These are phyloP conservation scores for Lutjanus erythropterus DNA, from an alignment of 2,113 vertebrate species.

Conservation along the genomic window DNA sequence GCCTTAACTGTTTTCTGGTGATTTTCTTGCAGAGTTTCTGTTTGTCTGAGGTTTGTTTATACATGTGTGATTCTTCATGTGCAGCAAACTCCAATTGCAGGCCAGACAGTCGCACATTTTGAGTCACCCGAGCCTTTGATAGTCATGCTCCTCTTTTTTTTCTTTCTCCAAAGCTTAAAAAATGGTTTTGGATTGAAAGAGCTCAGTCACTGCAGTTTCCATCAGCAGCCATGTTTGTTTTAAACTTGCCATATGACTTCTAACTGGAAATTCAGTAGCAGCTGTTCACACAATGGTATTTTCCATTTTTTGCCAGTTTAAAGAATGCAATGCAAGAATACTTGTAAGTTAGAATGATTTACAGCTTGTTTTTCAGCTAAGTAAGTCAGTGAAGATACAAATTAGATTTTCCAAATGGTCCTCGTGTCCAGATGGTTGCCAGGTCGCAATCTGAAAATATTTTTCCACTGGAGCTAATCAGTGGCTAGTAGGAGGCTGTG, in stretches of 20 bases:
- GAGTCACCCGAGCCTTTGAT: slow-evolving; percentile 20
- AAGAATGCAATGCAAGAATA: neutral
- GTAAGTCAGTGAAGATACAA: neutral
- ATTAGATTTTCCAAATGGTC: slow-evolving; percentile 11
- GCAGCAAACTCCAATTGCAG: slow-evolving; percentile 26
- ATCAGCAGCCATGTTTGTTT: slow-evolving; percentile 41
- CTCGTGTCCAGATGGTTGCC: neutral
- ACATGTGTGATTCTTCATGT: slow-evolving; percentile 50
- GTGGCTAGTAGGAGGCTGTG: neutral
- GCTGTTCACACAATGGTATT: slow-evolving; percentile 25
- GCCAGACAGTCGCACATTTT: slow-evolving; percentile 5
- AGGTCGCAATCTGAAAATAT: neutral
- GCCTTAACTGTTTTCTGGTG: slow-evolving; percentile 26
- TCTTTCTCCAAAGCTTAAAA: neutral
- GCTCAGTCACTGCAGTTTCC: slow-evolving; percentile 33
- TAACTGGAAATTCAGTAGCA: slow-evolving; percentile 29
- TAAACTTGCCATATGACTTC: slow-evolving; percentile 25
- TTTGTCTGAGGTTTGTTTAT: slow-evolving; percentile 53
- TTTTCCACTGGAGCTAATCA: slow-evolving; percentile 17
- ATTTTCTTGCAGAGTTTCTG: slow-evolving; percentile 18
- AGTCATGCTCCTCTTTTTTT: neutral
- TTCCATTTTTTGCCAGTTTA: neutral
- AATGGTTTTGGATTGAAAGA: slow-evolving; percentile 27
- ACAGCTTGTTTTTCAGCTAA: slow-evolving; percentile 8
- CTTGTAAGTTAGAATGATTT: neutral